Evolutionary conservation across 1,140 invertebrate genomes (phyloP).

Genomic region (Calosoma granatense): DNA sequence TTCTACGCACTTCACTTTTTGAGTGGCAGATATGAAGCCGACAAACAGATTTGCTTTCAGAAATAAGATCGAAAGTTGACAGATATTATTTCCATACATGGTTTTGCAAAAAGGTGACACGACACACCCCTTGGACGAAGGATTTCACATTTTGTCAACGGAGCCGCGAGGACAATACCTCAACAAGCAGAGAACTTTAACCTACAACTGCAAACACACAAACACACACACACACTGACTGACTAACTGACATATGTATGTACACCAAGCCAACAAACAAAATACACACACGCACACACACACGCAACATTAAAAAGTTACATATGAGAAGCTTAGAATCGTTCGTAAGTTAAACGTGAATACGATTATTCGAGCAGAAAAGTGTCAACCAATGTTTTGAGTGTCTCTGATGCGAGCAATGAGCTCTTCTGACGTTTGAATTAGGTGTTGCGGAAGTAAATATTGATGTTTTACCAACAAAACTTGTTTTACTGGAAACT

Average conservation of each 20-base stretch:
- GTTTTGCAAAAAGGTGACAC: not conserved
- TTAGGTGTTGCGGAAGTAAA: not conserved
- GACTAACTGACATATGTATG: not conserved
- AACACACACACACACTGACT: not conserved
- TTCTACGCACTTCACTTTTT: not conserved
- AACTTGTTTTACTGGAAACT: slow-evolving; percentile 4
- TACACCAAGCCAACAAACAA: too few species aligned
- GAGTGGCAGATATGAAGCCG: not conserved
- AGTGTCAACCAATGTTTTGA: not conserved
- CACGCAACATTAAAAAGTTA: not conserved
- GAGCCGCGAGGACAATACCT: not conserved
- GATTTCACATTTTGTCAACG: not conserved
- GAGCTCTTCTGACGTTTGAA: slow-evolving; percentile 7
- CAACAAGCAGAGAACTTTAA: not conserved
- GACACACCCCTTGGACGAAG: not conserved
- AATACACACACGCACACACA: not conserved
- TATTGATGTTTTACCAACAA: not conserved
- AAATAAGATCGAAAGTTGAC: not conserved
- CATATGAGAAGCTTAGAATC: not conserved
- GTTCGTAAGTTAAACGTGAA: not conserved
- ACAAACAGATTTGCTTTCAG: not conserved
- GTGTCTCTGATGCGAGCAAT: slow-evolving; percentile 6
- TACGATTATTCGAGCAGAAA: slow-evolving; percentile 4
- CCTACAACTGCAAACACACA: not conserved
- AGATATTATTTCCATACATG: not conserved